These are phyloP conservation scores for Pachycephala philippinensis DNA, from an alignment of 2,113 vertebrate genomes.

Conservation along the genomic window DNA sequence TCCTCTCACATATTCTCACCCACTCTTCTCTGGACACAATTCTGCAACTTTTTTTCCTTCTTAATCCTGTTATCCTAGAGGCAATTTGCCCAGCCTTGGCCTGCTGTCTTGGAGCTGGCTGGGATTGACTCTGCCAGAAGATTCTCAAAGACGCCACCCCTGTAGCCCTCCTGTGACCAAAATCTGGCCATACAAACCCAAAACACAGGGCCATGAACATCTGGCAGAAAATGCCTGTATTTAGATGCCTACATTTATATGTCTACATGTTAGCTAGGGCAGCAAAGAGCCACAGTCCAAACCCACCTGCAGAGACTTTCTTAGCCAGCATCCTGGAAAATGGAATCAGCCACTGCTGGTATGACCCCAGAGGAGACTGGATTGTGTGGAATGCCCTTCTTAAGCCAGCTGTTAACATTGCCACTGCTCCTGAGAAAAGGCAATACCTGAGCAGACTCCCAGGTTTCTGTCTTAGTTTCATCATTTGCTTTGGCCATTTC, in stretches of 20 bases:
- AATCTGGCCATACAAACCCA: not conserved
- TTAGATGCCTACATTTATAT: not conserved
- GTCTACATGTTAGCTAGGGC: not conserved
- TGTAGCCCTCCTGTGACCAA: not conserved
- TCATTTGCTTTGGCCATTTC: not conserved
- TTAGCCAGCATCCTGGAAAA: not conserved
- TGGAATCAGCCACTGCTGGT: not conserved
- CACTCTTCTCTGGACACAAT: not conserved
- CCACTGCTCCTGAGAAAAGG: not conserved
- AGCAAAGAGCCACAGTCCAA: not conserved
- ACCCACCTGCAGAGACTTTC: not conserved
- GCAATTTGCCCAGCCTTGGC: not conserved
- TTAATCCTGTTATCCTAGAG: not conserved
- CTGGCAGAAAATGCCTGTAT: not conserved
- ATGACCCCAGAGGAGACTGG: not conserved
- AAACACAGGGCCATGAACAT: not conserved
- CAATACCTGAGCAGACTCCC: not conserved
- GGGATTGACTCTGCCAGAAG: not conserved
- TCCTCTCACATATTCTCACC: not conserved
- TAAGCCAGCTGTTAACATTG: not conserved
- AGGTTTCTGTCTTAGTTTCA: not conserved
- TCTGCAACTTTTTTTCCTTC: too few relatives aligned
- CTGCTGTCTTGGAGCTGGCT: not conserved
- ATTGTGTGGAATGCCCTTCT: not conserved
- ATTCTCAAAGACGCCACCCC: not conserved